Conservation (phyloP, 2,888 invertebrate species). For the Drosophila ezoana region DNA sequence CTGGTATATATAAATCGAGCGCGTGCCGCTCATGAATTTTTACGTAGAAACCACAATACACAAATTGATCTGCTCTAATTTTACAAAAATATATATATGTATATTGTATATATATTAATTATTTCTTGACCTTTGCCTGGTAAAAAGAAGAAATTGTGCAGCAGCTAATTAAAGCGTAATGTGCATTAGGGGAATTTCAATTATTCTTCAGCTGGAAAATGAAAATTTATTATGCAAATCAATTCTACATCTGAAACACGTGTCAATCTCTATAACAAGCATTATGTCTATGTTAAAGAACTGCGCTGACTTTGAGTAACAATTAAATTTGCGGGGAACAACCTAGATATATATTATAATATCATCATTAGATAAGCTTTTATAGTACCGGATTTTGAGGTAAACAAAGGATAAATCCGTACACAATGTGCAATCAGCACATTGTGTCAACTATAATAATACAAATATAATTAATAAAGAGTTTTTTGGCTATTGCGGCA, state of each 20-base stretch:
- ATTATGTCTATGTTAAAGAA: neutral
- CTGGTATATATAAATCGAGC: constrained; percentile 2
- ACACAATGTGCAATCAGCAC: constrained; percentile 8
- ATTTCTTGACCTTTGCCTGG: constrained; percentile 27
- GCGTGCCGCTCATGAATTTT: constrained; percentile 17
- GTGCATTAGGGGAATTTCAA: constrained; percentile 8
- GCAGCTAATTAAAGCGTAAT: neutral
- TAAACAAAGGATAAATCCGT: constrained; percentile 44
- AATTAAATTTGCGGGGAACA: constrained; percentile 19
- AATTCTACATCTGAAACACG: constrained; percentile 35
- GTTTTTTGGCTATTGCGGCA: constrained; percentile 25
- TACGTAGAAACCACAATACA: constrained; percentile 1
- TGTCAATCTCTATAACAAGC: constrained; percentile 20
- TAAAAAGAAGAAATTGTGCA: constrained; percentile 11
- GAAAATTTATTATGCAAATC: constrained; percentile 36
- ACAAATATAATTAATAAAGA: constrained; percentile 25
- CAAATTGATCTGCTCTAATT: constrained; percentile 48
- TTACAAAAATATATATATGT: constrained; percentile 9
- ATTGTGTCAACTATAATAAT: constrained; percentile 34
- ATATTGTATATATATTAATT: constrained; percentile 12
- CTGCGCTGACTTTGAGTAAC: neutral
- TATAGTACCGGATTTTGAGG: constrained; percentile 19
- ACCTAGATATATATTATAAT: neutral
- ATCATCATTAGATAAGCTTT: neutral
- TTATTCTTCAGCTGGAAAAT: constrained; percentile 1